These are phyloP conservation scores for Ursus arctos DNA, from an alignment of 2,113 vertebrate species.

Conservation along the genomic window DNA sequence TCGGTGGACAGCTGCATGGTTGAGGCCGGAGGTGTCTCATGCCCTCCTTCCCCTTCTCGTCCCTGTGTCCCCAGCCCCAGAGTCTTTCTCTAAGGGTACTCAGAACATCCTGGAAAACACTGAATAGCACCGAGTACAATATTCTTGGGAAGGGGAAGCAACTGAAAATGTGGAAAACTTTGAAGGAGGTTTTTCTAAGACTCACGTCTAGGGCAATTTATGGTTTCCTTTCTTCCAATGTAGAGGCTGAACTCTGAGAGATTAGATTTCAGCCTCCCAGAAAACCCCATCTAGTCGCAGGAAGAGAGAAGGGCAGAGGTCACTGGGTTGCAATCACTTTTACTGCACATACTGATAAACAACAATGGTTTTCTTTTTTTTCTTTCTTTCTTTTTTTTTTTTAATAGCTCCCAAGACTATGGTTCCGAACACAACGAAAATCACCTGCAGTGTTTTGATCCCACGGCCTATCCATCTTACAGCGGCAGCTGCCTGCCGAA, in stretches of 20 bases:
- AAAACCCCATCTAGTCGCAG: background rate
- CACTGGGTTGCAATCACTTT: background rate
- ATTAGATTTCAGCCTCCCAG: conserved; percentile 27
- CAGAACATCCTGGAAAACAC: background rate
- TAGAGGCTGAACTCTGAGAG: background rate
- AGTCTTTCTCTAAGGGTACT: background rate
- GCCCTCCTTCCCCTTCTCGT: background rate
- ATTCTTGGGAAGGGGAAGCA: background rate
- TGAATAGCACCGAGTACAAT: background rate
- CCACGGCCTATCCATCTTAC: background rate
- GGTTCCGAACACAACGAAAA: background rate
- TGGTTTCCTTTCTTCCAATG: background rate
- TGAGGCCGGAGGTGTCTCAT: background rate
- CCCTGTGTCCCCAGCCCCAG: background rate
- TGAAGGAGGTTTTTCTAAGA: conserved; percentile 15
- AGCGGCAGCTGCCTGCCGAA: background rate
- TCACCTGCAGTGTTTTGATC: background rate
- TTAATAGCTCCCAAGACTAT: background rate
- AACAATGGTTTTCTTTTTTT: background rate
- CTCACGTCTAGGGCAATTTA: background rate
- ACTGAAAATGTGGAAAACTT: background rate
- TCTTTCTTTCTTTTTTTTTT: no score
- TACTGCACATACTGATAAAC: background rate
- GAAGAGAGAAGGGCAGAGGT: background rate
- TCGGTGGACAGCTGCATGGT: background rate